Base-by-base conservation (phyloP, 1,140 invertebrate species). In the Cepaea nemoralis region DNA sequence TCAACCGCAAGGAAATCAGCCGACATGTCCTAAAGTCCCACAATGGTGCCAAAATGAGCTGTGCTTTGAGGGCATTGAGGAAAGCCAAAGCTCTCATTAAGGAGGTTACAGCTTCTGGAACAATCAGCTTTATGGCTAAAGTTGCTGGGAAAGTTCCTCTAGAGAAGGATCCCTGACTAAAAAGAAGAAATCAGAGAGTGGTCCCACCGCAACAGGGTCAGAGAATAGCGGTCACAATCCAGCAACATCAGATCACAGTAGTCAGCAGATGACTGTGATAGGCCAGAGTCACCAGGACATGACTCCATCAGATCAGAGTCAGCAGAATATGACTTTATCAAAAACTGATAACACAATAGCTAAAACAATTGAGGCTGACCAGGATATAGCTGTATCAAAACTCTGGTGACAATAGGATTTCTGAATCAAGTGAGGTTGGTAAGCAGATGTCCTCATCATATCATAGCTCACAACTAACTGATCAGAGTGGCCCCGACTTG, bases 11-110 rank as follows among this genome's bases (percentile, higher is more conserved):
- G 42, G 84, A 85, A 35, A 83, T 85, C 33, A 77, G 84, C 16
- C 63, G 77, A 31, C 84, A 85, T 48, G 82, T 85, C 22, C 77
- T 66, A 0, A 75, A 76, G 31, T n/a, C 59, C n/a, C 84, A 85
- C 45, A 73, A 71, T 27, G 84, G 84, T 22, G 81, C 77, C 59
- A 85, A 85, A 63, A 83, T 85, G 84, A 85, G 81, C 74, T 85
- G 84, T 82, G 83, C 83, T 8, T 69, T 85, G 35, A 48, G 81
- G 37, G 84, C 84, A 12, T 63, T 85, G 42, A 83, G 77, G 27
- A 69, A 77, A 69, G 84, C 84, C n/a, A 83, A 81, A 69, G 77
- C 69, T n/a, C 74, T 83, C 16, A 85, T 85, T 67, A 79, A 73
- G 42, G 82, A 83, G n/a, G 81, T 77, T 0, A 71, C 59, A 24